Percentiles rank a stretch among this genome's conserved stretches.
phyloP scores from a whole-genome alignment of 2,888 invertebrate genomes.

The Crossocerus cetratus region DNA sequence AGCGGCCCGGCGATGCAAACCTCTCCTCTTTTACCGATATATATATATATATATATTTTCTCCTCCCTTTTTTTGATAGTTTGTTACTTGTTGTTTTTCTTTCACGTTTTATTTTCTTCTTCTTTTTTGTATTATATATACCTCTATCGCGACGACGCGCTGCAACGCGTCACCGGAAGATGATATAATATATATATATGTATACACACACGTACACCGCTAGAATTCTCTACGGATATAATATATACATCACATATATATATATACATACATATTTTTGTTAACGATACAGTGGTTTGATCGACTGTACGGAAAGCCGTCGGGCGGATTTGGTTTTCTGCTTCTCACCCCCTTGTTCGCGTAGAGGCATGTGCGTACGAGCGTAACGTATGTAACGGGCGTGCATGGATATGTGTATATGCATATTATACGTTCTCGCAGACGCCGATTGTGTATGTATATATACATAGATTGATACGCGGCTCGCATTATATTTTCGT shows the following conservation, averaged over 20 bases:
- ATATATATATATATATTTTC: no score
- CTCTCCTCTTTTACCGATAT: constrained; percentile 12
- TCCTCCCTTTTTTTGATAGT: constrained; percentile 69
- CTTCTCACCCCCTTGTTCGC: constrained; percentile 49
- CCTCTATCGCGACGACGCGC: constrained; percentile 50
- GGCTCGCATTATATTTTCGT: constrained; percentile 63
- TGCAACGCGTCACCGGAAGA: constrained; percentile 39
- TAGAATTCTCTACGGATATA: constrained; percentile 42
- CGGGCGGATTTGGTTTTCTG: constrained; percentile 60
- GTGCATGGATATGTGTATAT: constrained; percentile 52
- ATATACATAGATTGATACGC: constrained; percentile 54
- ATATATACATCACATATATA: constrained; percentile 55
- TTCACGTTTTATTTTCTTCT: constrained; percentile 66
- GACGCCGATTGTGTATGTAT: constrained; percentile 28
- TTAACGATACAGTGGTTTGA: constrained; percentile 72
- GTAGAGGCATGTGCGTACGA: constrained; percentile 24
- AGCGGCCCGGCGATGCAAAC: constrained; percentile 20
- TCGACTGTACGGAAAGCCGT: constrained; percentile 63
- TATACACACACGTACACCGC: constrained; percentile 14
- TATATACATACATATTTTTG: constrained; percentile 66
- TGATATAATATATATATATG: constrained; percentile 47
- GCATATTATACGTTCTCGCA: constrained; percentile 44
- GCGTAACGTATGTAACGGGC: constrained; percentile 25
- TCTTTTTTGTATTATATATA: constrained; percentile 71
- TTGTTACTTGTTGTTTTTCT: constrained; percentile 73